These are phyloP conservation scores for Paratrypauchen microcephalus DNA, from an alignment of 2,797 vertebrate genomes.

Conservation along the genomic window DNA sequence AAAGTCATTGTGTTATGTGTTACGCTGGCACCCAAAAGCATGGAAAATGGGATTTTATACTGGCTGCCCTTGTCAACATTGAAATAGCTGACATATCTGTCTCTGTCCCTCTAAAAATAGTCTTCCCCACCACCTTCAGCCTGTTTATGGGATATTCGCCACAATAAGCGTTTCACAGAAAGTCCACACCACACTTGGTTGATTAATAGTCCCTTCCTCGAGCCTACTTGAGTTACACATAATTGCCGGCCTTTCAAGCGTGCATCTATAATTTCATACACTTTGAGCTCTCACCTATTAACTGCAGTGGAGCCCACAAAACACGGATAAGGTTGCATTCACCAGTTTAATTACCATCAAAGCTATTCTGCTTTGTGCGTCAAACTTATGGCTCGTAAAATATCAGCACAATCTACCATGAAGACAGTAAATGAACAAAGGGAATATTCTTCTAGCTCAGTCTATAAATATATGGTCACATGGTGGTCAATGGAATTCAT, in stretches of 20 bases:
- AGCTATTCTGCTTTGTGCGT: conserved; percentile 63
- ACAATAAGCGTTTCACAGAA: conserved; percentile 54
- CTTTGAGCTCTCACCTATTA: conserved; percentile 73
- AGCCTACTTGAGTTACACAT: conserved; percentile 76
- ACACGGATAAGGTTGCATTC: conserved; percentile 64
- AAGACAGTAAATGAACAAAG: conserved; percentile 61
- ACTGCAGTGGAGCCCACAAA: conserved; percentile 58
- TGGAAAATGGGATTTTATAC: conserved; percentile 28
- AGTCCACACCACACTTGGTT: conserved; percentile 61
- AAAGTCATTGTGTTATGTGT: conserved; percentile 47
- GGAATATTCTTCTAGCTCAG: conserved; percentile 33
- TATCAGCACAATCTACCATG: conserved; percentile 55
- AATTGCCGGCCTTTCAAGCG: conserved; percentile 71
- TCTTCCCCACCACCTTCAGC: conserved; percentile 61
- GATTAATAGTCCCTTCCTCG: conserved; percentile 74
- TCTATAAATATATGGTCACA: not conserved
- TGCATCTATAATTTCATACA: conserved; percentile 79
- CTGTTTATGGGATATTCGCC: conserved; percentile 63
- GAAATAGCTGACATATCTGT: conserved; percentile 29
- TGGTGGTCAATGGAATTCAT: not conserved
- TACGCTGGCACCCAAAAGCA: conserved; percentile 36
- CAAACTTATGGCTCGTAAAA: conserved; percentile 59
- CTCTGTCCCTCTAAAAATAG: conserved; percentile 54
- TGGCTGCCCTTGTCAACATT: conserved; percentile 28
- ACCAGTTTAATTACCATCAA: conserved; percentile 69